phyloP scores from a whole-genome alignment of 2,113 vertebrate species.

The Myotis lucifugus region DNA sequence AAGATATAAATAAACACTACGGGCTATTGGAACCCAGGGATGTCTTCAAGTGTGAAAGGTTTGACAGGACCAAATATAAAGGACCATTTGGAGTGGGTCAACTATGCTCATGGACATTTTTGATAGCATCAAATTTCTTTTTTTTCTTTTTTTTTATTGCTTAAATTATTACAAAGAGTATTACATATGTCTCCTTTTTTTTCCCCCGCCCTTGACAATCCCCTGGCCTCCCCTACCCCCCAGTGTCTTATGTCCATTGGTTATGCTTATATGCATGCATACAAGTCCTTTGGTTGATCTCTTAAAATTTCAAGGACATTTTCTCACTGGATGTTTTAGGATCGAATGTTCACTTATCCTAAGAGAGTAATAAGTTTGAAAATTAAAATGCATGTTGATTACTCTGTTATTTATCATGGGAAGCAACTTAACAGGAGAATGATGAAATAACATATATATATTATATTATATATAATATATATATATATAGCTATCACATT shows the following conservation, averaged over 20 bases:
- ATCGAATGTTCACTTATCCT: neutral
- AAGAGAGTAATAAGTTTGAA: conserved; percentile 17
- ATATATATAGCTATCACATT: neutral
- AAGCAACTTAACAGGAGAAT: neutral
- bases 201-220: too few species aligned
- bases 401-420: neutral
- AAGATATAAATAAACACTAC: neutral
- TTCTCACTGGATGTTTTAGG: neutral
- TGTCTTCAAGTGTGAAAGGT: neutral
- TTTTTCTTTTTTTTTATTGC: too few species aligned
- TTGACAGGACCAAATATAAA: neutral
- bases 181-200: too few species aligned
- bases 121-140: neutral
- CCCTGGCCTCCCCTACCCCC: too few species aligned
- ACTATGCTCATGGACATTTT: neutral
- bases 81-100: neutral
- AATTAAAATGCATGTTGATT: conserved; percentile 7
- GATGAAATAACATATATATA: neutral
- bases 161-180: too few species aligned
- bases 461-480: too few species aligned
- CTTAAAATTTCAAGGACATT: neutral
- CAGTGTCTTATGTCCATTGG: too few species aligned
- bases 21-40: neutral
- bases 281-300: too few species aligned
- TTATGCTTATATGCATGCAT: too few species aligned